Base-by-base conservation (phyloP, 2,113 vertebrate genomes). In the Phalacrocorax carbo region DNA sequence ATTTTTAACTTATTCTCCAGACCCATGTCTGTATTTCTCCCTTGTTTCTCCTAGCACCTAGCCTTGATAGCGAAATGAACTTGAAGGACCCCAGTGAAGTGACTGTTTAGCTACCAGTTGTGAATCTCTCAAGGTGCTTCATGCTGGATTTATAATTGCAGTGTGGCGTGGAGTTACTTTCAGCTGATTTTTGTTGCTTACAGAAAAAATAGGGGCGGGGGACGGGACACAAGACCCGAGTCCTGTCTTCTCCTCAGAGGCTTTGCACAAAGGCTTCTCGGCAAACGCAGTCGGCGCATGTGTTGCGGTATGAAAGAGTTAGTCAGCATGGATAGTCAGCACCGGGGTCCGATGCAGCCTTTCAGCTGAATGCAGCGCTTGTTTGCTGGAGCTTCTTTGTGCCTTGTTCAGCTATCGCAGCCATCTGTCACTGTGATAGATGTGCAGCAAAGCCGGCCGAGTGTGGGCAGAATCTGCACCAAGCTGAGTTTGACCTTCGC, bases 301-400 rank as follows among this genome's bases (percentile, higher is more conserved):
- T 86, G 42, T 2, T 48, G 65, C 14, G 8, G 20, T 34, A 4
- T 87, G 86, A 87, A 92, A 64, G 88, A 49, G 49, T 60, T 20
- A 36, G 49, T 58, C 71, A 66, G 54, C 27, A 8, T 23, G 2
- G 19, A 36, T 3, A 4, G 75, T 29, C 58, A 36, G 76, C 72
- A 3, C 57, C 3, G 12, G 80, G 49, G 52, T 34, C 18, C 2
- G 11, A 18, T 44, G 70, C 71, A 40, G 52, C 84, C 73, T 19
- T 40, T 23, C 40, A 26, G 71, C 89, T 96, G 85, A 96, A 90
- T 86, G 92, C 64, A 11, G 54, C 0, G 0, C 71, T 92, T 93
- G 93, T 96, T 72, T 3, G 1, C 78, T 65, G 82, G 70, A n/a
- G 54, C n/a, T 30, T 27, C 94, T 94, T 82, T 96, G 96, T 96